Base-by-base conservation (phyloP, 2,797 vertebrate species). In the Malurus splendens region DNA sequence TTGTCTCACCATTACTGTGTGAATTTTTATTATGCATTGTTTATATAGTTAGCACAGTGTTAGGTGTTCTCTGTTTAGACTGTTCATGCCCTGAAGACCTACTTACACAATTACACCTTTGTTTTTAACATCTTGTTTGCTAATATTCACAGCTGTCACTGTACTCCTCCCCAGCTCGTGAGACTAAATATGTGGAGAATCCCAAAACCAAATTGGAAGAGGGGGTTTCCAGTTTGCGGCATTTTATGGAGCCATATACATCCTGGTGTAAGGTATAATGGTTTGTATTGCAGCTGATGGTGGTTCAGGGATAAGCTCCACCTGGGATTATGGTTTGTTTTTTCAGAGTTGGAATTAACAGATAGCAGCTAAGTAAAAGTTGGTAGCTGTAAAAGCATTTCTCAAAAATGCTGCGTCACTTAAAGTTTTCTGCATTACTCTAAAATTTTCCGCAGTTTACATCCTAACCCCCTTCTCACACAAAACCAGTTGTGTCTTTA, bases 121-220 rank as follows among this genome's bases (percentile, higher is more conserved):
- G 71, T 68, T 93, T 90, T 82, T 96, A 95, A 96, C 89, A 44
- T 94, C 61, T 87, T 94, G 66, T 95, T 96, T 95, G 80, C 92
- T 93, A 59, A 94, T 89, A 47, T 96, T 95, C 97, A 96, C 96
- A 99, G 96, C 98, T 98, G 47, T 99, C 99, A 41, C 95, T 99
- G 30, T 99, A 99, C 96, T 98, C 96, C 51, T 93, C 90, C 66
- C 98, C 98, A 36, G 95, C 97, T 79, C 51, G 80, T 18, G 96
- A 95, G 72, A 92, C 94, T 68, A 97, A 79, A 39, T 95, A 94
- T 65, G 96, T 94, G 94, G 98, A 98, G 90, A 95, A 96, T 1
- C 95, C 97, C 86, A 96, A 94, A 45, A 97, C 97, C 1, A 96
- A 93, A 4, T 33, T 99, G 96, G 98, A 99, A 94, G 96, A 98